Evolutionary conservation across 2,888 invertebrate species (phyloP), one percentile per base, ranked within the genome.

Genomic region (Epistrophella euchroma): DNA sequence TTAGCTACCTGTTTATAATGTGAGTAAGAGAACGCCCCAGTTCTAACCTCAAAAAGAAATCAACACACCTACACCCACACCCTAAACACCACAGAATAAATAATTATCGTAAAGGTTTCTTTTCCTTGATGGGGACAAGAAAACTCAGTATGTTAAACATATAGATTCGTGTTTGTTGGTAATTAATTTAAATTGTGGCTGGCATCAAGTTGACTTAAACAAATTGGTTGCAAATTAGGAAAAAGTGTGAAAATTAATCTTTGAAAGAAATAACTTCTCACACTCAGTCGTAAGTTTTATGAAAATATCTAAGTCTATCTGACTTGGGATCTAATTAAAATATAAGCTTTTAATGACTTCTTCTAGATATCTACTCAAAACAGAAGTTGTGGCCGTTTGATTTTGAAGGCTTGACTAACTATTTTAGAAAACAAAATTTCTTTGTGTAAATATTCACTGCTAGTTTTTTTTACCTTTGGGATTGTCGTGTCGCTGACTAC

Each of bases 91-190:
- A n/a, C 6, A 19, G 28, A 17, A 64, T 64, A 17, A 45, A 64
- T 64, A 6, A 45, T 11, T 25, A 43, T 25, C 17, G 4, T 40
- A 32, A 9, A 7, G 32, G 32, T 11, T 45, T 45, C 13, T 28
- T 45, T 64, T 64, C 17, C 45, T 17, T 43, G n/a, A n/a, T n/a
- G 25, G 45, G 45, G 64, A 17, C 45, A 45, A 19, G 13, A 28
- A 45, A 17, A 45, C 37, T 52, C 0, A 47, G 52, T 9, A 37
- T 17, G 10, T 10, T n/a, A 15, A 32, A 32, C 32, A 28, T 28
- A 64, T 32, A 43, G 17, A 64, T 64, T 64, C 64, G 64, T 64
- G 64, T 45, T 45, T 45, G 25, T 4, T 32, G 13, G 45, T 47
- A 64, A 64, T 64, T 64, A 45, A 43, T 45, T 45, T 45, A 13